phyloP scores from a whole-genome alignment of 2,113 vertebrate genomes.

The Pollachius pollachius region DNA sequence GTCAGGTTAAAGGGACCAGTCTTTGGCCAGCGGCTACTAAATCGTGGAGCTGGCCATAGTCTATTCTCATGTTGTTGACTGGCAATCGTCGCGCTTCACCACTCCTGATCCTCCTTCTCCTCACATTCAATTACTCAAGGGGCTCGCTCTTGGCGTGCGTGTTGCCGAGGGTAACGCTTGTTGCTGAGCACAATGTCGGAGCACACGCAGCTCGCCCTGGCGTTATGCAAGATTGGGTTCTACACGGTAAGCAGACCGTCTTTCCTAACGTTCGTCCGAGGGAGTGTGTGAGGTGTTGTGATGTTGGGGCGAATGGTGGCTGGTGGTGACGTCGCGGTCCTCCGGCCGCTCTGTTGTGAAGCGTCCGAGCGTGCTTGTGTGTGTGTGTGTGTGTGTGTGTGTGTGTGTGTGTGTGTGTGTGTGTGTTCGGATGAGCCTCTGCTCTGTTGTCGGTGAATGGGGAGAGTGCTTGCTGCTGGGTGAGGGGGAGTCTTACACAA shows the following conservation, averaged over 20 bases:
- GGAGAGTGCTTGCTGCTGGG: conserved; percentile 28
- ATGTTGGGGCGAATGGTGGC: not conserved
- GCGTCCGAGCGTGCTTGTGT: not conserved
- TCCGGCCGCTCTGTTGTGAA: not conserved
- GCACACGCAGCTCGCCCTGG: conserved; percentile 86
- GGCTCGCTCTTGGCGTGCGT: conserved; percentile 65
- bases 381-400: conserved; percentile 2
- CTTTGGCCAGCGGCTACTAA: conserved; percentile 18
- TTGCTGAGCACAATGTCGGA: conserved; percentile 83
- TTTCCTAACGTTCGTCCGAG: conserved; percentile 1
- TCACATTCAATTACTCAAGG: conserved; percentile 64
- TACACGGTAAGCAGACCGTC: conserved; percentile 81
- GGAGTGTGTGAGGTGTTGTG: not conserved
- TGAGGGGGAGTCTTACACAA: conserved; percentile 27
- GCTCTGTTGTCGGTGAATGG: conserved; percentile 34
- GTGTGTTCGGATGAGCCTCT: not conserved
- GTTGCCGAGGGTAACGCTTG: conserved; percentile 75
- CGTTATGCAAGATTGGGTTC: conserved; percentile 90
- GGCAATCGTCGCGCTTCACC: conserved; percentile 41
- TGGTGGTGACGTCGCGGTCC: not conserved
- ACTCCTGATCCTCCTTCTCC: conserved; percentile 21
- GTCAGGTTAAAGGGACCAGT: conserved; percentile 13
- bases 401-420: not conserved
- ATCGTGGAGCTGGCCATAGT: conserved; percentile 16
- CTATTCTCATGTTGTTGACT: conserved; percentile 52